phyloP scores from a whole-genome alignment of 1,140 invertebrate genomes.

The Solen grandis region DNA sequence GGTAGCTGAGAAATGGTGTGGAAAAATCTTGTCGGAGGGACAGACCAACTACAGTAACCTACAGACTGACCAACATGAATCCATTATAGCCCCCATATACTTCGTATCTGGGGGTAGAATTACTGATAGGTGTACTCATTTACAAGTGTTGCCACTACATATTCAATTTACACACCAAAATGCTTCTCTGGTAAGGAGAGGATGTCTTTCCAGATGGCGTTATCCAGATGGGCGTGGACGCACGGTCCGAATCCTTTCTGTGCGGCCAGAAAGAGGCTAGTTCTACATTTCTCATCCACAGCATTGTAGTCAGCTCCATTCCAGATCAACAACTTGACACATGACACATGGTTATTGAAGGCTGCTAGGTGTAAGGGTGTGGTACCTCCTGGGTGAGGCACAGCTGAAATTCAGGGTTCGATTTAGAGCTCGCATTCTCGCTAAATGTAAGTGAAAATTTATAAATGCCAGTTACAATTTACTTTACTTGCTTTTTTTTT shows the following conservation, averaged over 20 bases:
- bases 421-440: background rate
- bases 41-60: too few species aligned
- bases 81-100: too few species aligned
- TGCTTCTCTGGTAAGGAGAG: conserved; percentile 76
- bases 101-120: too few species aligned
- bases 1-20: too few species aligned
- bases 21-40: too few species aligned
- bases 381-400: conserved; percentile 73
- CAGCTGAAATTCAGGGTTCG: conserved; percentile 61
- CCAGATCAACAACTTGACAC: conserved; percentile 74
- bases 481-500: too few species aligned
- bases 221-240: conserved; percentile 74
- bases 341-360: conserved; percentile 69
- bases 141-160: too few species aligned
- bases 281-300: conserved; percentile 76
- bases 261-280: conserved; percentile 77
- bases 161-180: conserved; percentile 65
- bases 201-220: conserved; percentile 79
- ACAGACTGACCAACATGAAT: too few species aligned
- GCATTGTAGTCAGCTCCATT: conserved; percentile 78
- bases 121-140: too few species aligned
- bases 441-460: too few species aligned
- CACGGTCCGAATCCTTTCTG: conserved; percentile 68
- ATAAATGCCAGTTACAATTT: too few species aligned
- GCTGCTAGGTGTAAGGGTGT: conserved; percentile 74